Percentiles rank a stretch among this genome's conserved stretches.
phyloP scores from a whole-genome alignment of 2,113 vertebrate genomes.

The Cebus imitator region DNA sequence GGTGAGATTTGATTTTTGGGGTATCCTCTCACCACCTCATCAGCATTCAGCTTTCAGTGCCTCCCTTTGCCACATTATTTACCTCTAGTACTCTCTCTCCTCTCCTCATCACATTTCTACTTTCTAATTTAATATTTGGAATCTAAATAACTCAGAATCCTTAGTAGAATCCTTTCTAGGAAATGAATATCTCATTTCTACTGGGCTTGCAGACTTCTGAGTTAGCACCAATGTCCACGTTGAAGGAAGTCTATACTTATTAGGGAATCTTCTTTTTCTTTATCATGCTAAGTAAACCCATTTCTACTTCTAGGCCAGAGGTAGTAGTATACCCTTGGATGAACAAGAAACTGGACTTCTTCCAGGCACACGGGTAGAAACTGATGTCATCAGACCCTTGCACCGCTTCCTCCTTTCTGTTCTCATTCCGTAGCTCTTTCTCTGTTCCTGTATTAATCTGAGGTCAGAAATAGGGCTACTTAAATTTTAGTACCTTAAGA shows the following conservation, averaged over 20 bases:
- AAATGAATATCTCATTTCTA: neutral
- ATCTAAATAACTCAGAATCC: neutral
- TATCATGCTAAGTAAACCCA: neutral
- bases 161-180: neutral
- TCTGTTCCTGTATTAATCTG: neutral
- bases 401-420: neutral
- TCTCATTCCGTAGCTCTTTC: neutral
- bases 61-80: neutral
- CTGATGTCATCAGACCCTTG: too few species aligned
- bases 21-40: fast-evolving
- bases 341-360: neutral
- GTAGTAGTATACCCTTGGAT: fast-evolving
- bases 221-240: neutral
- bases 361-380: neutral
- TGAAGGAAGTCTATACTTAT: neutral
- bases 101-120: neutral
- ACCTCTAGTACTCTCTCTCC: neutral
- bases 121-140: neutral
- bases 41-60: neutral
- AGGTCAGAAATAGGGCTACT: neutral
- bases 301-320: neutral
- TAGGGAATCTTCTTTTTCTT: neutral
- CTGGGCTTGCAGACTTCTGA: neutral
- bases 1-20: neutral
- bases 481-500: slow-evolving; percentile 47